These are phyloP conservation scores for Rotaria socialis DNA, from an alignment of 2,888 invertebrate genomes.

Conservation along the genomic window DNA sequence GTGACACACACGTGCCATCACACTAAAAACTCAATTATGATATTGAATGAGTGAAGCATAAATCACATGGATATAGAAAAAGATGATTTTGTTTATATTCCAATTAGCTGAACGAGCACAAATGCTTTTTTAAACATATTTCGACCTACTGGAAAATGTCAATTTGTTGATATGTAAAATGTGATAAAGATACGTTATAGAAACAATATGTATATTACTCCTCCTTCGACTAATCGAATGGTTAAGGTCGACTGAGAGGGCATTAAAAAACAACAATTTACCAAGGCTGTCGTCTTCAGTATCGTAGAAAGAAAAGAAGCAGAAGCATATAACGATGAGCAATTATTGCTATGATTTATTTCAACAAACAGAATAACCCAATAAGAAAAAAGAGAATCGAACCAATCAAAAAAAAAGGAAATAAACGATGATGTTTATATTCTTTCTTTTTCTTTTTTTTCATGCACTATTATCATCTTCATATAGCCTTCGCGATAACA, in stretches of 20 bases:
- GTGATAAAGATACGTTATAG: constrained; percentile 18
- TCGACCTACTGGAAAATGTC: constrained; percentile 29
- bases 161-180: neutral
- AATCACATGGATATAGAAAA: neutral
- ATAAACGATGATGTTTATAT: neutral
- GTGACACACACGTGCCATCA: constrained; percentile 12
- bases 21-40: constrained; percentile 4
- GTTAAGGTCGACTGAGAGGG: constrained; percentile 26
- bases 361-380: neutral
- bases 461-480: neutral
- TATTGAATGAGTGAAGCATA: neutral
- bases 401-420: neutral
- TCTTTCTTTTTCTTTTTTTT: neutral
- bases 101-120: constrained; percentile 16
- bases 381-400: neutral
- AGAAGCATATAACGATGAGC: neutral
- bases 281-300: neutral
- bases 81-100: constrained; percentile 10
- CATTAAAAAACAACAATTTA: constrained; percentile 11
- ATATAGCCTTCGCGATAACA: neutral
- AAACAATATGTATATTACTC: neutral
- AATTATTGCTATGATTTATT: constrained; percentile 8
- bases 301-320: neutral
- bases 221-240: constrained; percentile 19
- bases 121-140: constrained; percentile 22